phyloP scores from a whole-genome alignment of 2,888 invertebrate species.

The Zygothrica quintamaculata region DNA sequence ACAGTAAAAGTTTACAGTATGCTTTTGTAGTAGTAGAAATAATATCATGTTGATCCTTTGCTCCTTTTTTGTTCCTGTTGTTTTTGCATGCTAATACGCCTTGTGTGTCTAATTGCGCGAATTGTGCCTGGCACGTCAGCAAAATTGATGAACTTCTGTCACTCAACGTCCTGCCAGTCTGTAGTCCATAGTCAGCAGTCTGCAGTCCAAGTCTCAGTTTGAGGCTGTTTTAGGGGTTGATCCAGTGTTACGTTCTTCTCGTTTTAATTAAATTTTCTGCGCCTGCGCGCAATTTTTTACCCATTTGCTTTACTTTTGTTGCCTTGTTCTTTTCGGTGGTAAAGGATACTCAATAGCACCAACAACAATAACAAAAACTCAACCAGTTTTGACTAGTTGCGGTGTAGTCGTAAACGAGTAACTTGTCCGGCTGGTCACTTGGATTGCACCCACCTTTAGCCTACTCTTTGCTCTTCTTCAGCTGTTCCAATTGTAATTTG shows the following conservation, averaged over 20 bases:
- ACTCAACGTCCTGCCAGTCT: constrained; percentile 45
- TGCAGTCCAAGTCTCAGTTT: too few species aligned
- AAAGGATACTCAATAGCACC: background rate
- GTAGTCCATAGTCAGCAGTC: constrained; percentile 18
- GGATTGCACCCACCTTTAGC: constrained; percentile 20
- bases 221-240: constrained; percentile 42
- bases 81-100: constrained; percentile 63
- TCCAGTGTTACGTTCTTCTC: constrained; percentile 15
- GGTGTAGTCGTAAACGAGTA: constrained; percentile 21
- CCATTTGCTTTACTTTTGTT: constrained; percentile 55
- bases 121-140: constrained; percentile 52
- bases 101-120: constrained; percentile 72
- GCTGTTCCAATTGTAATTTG: constrained; percentile 42
- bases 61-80: constrained; percentile 42
- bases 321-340: too few species aligned
- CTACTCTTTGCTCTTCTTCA: constrained; percentile 3
- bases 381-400: constrained; percentile 47
- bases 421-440: constrained; percentile 32
- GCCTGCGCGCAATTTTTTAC: constrained; percentile 74
- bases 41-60: constrained; percentile 13
- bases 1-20: constrained; percentile 8
- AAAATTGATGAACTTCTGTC: constrained; percentile 79
- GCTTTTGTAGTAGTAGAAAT: constrained; percentile 28
- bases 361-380: background rate
- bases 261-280: constrained; percentile 78